phyloP scores from a whole-genome alignment of 2,113 vertebrate genomes.

The Protobothrops mucrosquamatus region DNA sequence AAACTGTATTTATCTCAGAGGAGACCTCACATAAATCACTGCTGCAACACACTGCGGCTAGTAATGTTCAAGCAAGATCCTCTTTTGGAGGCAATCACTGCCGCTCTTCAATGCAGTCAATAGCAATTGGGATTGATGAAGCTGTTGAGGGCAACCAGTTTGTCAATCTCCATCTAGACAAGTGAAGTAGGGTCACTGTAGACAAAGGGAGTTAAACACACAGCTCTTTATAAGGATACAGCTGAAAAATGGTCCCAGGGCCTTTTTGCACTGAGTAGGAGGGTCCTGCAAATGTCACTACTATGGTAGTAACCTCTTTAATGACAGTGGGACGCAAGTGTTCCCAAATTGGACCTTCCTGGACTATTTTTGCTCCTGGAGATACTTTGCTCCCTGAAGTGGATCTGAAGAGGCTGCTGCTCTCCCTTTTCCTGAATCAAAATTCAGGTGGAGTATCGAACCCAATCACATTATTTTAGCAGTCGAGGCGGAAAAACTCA shows the following conservation, averaged over 20 bases:
- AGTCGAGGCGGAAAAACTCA: neutral
- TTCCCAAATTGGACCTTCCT: neutral
- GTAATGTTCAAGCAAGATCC: neutral
- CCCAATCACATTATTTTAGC: neutral
- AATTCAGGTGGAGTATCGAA: neutral
- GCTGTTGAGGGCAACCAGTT: neutral
- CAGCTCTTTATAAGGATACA: neutral
- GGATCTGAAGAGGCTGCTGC: neutral
- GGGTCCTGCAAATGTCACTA: conserved; percentile 3
- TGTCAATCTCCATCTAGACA: neutral
- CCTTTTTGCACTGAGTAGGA: conserved; percentile 2
- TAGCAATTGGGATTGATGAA: conserved; percentile 16
- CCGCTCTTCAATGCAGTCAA: neutral
- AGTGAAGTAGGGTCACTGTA: conserved; percentile 29
- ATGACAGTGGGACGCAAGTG: neutral
- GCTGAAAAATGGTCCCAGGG: conserved; percentile 49
- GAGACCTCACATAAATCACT: neutral
- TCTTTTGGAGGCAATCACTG: neutral
- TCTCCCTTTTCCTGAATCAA: neutral
- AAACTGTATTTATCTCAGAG: neutral
- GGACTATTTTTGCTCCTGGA: neutral
- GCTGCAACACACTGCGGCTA: neutral
- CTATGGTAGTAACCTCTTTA: neutral
- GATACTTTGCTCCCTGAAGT: neutral
- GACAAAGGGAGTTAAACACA: conserved; percentile 31